A percentile compares a stretch with the other conserved stretches of the same genome.
Conservation (phyloP, 2,888 invertebrate species). For the Drosophila suboccidentalis region DNA sequence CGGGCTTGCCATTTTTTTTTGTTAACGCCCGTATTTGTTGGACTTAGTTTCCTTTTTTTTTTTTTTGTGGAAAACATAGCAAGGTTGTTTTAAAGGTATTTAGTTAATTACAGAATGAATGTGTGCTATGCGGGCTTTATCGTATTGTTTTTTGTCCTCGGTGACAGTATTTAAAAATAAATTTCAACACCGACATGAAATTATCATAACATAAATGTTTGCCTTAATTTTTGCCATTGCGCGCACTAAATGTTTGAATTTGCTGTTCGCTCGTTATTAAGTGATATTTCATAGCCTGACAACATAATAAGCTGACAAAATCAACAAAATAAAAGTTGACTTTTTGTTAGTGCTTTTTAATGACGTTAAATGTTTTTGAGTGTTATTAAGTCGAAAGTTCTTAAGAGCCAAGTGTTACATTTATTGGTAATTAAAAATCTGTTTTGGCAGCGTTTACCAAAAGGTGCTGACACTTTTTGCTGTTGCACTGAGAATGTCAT, state of each 20-base stretch:
- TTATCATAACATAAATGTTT: conserved; percentile 12
- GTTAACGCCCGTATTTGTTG: conserved; percentile 26
- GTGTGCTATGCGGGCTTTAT: conserved; percentile 5
- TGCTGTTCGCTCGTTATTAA: conserved; percentile 14
- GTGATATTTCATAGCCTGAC: conserved; percentile 27
- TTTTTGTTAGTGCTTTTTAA: conserved; percentile 13
- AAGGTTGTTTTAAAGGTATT: conserved; percentile 62
- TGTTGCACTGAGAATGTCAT: conserved; percentile 6
- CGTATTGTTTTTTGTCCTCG: background rate
- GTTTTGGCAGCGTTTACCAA: conserved; percentile 20
- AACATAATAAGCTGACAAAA: conserved; percentile 17
- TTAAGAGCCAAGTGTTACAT: conserved; percentile 11
- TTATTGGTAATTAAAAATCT: conserved; percentile 36
- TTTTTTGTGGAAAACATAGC: conserved; percentile 24
- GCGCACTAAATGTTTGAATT: conserved; percentile 3
- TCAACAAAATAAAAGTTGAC: conserved; percentile 5
- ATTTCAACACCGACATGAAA: conserved; percentile 3
- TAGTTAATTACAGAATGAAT: conserved; percentile 55
- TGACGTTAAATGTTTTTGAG: conserved; percentile 31
- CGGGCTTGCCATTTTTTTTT: conserved; percentile 2
- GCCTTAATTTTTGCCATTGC: conserved; percentile 9
- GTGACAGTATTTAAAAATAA: conserved; percentile 6
- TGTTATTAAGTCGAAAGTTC: conserved; percentile 32
- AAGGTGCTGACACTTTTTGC: conserved; percentile 5
- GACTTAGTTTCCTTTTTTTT: conserved; percentile 5